phyloP scores from a whole-genome alignment of 2,113 vertebrate genomes.

The Antechinus flavipes region DNA sequence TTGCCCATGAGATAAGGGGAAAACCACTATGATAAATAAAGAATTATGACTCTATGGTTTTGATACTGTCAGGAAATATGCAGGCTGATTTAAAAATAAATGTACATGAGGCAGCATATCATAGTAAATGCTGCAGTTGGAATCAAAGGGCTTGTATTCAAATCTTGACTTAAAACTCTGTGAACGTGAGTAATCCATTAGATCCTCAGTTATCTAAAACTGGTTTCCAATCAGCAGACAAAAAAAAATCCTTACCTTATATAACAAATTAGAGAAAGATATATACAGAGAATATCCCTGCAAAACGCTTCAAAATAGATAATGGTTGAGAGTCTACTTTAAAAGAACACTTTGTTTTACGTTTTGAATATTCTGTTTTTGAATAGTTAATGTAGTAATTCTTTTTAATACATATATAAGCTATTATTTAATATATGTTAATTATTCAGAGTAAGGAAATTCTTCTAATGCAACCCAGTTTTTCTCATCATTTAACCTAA shows the following conservation, averaged over 20 bases:
- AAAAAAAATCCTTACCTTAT: background rate
- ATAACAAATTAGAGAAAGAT: background rate
- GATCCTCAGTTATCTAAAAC: background rate
- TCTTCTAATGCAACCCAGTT: background rate
- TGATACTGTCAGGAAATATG: background rate
- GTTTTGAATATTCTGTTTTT: constrained; percentile 15
- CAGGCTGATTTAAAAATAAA: background rate
- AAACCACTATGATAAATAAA: background rate
- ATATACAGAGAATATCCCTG: background rate
- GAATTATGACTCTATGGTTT: background rate
- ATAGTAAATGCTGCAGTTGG: background rate
- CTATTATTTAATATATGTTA: background rate
- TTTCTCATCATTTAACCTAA: background rate
- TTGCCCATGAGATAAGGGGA: constrained; percentile 17
- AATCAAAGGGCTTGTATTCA: background rate
- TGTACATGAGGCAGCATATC: background rate
- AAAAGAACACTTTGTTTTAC: background rate
- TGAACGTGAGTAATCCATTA: background rate
- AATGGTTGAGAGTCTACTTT: background rate
- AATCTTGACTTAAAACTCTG: background rate
- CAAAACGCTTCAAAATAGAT: background rate
- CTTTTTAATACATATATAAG: background rate
- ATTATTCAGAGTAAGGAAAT: background rate
- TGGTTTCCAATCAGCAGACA: background rate
- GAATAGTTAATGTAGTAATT: background rate